Percentiles rank a stretch among this genome's conserved stretches.
Conservation (phyloP, 2,888 invertebrate species). For the Agriopis aurantiaria region DNA sequence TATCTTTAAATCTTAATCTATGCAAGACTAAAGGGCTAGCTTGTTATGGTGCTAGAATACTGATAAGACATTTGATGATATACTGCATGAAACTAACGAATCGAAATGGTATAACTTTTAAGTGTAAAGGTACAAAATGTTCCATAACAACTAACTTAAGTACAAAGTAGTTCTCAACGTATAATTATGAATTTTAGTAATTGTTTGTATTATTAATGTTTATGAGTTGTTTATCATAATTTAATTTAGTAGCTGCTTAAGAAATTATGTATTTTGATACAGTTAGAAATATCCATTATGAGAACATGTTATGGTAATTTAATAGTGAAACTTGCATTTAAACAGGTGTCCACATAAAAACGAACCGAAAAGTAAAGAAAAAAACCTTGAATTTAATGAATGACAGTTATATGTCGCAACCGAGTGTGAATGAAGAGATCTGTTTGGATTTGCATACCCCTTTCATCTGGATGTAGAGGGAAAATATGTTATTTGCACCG, state of each 20-base stretch:
- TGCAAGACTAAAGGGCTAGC: constrained; percentile 53
- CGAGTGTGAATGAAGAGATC: constrained; percentile 54
- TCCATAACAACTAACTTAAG: background rate
- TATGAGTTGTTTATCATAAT: background rate
- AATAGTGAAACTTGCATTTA: constrained; percentile 43
- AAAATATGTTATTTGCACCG: constrained; percentile 45
- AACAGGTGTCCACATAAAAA: constrained; percentile 52
- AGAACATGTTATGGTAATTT: constrained; percentile 52
- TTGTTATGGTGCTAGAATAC: constrained; percentile 54
- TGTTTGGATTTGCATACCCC: constrained; percentile 49
- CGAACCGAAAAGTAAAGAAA: constrained; percentile 40
- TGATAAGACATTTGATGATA: constrained; percentile 47
- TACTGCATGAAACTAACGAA: background rate
- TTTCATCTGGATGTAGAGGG: constrained; percentile 34
- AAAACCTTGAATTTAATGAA: constrained; percentile 55
- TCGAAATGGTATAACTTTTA: background rate
- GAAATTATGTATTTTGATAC: background rate
- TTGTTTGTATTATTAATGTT: background rate
- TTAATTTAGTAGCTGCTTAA: background rate
- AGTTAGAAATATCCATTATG: constrained; percentile 1
- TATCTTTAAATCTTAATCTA: constrained; percentile 58
- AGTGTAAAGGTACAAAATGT: background rate
- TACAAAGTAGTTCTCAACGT: background rate
- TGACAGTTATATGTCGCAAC: constrained; percentile 51
- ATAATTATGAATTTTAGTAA: background rate